A percentile compares a stretch with the other conserved stretches of the same genome.
These are phyloP conservation scores for Empis stercorea DNA, from an alignment of 2,888 invertebrate species.

Conservation along the genomic window DNA sequence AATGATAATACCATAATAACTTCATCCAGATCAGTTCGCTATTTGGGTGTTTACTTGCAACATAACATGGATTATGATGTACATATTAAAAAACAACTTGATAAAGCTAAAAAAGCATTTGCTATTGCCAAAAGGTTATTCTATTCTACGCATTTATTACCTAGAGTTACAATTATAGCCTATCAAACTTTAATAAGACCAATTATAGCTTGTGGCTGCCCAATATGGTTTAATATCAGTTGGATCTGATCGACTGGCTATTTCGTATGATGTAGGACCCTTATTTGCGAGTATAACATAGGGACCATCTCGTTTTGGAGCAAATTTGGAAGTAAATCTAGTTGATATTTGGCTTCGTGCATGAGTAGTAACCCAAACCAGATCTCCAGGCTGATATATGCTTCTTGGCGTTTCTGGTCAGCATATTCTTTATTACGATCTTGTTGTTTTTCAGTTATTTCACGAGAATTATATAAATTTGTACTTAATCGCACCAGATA, in stretches of 20 bases:
- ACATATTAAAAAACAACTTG: no score
- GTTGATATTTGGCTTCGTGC: constrained; percentile 12
- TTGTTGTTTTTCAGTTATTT: constrained; percentile 11
- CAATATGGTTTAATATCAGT: no score
- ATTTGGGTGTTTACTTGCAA: no score
- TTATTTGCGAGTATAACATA: constrained; percentile 13
- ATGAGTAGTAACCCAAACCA: constrained; percentile 15
- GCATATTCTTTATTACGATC: constrained; percentile 10
- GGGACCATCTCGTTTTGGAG: constrained; percentile 19
- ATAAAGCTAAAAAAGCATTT: no score
- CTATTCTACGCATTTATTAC: no score
- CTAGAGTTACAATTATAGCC: no score
- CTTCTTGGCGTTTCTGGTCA: constrained; percentile 10
- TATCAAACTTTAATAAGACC: no score
- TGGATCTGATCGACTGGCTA: not conserved
- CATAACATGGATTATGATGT: no score
- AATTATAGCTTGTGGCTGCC: no score
- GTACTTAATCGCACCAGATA: not conserved
- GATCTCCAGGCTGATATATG: constrained; percentile 14
- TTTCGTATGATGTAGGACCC: constrained; percentile 10
- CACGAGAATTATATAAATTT: constrained; percentile 7
- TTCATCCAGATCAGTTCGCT: no score
- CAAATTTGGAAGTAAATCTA: constrained; percentile 17
- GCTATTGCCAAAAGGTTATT: no score
- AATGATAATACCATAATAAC: no score